Conservation (phyloP, 2,113 vertebrate genomes). For the Donacobius atricapilla region DNA sequence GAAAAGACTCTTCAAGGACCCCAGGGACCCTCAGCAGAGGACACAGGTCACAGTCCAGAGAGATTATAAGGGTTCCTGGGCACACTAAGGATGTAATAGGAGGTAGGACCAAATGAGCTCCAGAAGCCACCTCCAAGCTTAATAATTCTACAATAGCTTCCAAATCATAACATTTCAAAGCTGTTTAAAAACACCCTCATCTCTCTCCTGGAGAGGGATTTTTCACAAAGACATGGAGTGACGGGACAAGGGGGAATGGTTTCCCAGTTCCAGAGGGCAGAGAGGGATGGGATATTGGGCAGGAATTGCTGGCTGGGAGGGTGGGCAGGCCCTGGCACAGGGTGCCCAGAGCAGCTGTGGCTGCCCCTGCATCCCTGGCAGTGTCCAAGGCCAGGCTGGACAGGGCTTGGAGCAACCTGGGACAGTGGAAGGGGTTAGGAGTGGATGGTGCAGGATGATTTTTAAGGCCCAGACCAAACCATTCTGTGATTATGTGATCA, state of each 20-base stretch:
- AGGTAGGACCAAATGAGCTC: background rate
- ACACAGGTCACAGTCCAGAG: background rate
- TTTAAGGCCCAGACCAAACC: background rate
- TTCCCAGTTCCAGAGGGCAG: background rate
- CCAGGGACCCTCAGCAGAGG: background rate
- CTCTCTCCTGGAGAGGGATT: background rate
- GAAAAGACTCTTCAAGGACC: background rate
- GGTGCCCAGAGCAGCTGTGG: background rate
- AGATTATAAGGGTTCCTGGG: no score
- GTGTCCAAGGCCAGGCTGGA: background rate
- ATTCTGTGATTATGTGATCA: background rate
- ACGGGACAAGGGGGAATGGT: background rate
- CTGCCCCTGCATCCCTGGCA: background rate
- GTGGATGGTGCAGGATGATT: background rate
- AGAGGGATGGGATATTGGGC: fast-evolving
- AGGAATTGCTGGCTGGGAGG: fast-evolving
- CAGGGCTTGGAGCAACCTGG: fast-evolving
- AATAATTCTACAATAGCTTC: background rate
- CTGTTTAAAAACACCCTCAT: background rate
- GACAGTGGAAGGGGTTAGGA: fast-evolving
- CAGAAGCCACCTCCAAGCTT: background rate
- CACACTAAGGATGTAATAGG: background rate
- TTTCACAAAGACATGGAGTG: background rate
- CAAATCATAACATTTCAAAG: background rate
- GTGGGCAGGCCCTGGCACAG: fast-evolving